Evolutionary conservation across 2,113 vertebrate genomes (phyloP).

Genomic region (Entomyzon cyanotis): DNA sequence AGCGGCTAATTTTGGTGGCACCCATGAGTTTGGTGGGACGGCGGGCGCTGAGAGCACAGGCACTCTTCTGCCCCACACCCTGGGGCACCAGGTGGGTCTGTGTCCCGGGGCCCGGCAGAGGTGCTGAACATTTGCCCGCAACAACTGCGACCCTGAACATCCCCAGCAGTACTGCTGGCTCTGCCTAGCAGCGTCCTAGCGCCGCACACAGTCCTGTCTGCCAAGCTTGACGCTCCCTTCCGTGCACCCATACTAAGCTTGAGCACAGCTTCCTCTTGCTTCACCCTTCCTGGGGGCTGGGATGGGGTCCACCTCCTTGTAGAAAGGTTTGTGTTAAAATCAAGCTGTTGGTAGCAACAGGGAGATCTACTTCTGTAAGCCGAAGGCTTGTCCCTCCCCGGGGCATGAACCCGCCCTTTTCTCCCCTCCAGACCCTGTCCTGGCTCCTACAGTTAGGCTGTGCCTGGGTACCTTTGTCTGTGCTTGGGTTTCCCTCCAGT

Average conservation of each 20-base stretch:
- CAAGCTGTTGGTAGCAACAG: background rate
- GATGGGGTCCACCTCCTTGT: background rate
- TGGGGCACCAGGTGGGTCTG: background rate
- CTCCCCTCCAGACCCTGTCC: background rate
- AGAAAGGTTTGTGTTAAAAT: background rate
- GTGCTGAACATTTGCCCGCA: fast-evolving
- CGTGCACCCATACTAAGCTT: background rate
- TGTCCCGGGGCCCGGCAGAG: background rate
- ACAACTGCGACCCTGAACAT: fast-evolving
- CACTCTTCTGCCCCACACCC: fast-evolving
- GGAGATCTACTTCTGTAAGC: background rate
- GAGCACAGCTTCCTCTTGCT: background rate
- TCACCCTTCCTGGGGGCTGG: background rate
- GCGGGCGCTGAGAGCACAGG: too few species aligned
- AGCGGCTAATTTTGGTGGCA: background rate
- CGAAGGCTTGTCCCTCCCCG: fast-evolving
- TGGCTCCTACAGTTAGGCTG: background rate
- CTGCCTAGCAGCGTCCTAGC: background rate
- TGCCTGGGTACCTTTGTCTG: background rate
- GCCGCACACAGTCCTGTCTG: fast-evolving
- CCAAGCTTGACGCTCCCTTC: background rate
- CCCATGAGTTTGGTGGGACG: fast-evolving
- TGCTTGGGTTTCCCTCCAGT: background rate
- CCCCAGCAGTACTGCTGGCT: background rate
- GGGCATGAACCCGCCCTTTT: background rate